phyloP scores from a whole-genome alignment of 2,888 invertebrate species.

The Folsomia manolachei region DNA sequence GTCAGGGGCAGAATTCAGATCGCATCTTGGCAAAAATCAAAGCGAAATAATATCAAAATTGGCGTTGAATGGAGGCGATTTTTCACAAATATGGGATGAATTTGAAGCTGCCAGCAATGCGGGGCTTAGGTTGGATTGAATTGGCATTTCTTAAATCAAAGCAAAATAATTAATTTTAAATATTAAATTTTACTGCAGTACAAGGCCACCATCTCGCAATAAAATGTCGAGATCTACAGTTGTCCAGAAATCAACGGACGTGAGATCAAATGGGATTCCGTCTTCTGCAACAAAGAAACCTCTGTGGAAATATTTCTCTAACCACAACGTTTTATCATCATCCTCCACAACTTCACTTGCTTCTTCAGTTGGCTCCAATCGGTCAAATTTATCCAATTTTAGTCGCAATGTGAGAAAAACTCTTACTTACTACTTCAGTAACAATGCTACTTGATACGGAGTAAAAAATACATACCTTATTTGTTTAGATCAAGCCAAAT shows the following conservation, averaged over 20 bases:
- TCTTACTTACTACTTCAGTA: too few relatives aligned
- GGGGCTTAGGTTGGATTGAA: background rate
- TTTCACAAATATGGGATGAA: constrained; percentile 7
- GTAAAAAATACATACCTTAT: too few relatives aligned
- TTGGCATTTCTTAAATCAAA: background rate
- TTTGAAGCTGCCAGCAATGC: background rate
- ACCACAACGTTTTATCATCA: background rate
- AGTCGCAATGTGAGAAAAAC: too few relatives aligned
- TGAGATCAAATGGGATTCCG: background rate
- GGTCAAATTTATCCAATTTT: background rate
- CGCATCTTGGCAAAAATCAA: background rate
- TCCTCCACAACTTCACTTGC: background rate
- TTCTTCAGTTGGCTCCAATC: background rate
- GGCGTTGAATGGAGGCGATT: background rate
- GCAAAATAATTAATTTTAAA: too few relatives aligned
- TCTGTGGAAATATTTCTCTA: constrained; percentile 10
- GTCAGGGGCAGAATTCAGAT: background rate
- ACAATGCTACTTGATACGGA: too few relatives aligned
- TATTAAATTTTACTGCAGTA: too few relatives aligned
- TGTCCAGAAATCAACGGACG: background rate
- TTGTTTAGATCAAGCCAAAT: background rate
- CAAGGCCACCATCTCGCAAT: too few relatives aligned
- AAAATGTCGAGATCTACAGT: background rate
- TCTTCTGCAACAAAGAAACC: background rate
- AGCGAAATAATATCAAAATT: constrained; percentile 1